Evolutionary conservation across 1,140 invertebrate genomes (phyloP).

Genomic region (Cotesia glomerata): DNA sequence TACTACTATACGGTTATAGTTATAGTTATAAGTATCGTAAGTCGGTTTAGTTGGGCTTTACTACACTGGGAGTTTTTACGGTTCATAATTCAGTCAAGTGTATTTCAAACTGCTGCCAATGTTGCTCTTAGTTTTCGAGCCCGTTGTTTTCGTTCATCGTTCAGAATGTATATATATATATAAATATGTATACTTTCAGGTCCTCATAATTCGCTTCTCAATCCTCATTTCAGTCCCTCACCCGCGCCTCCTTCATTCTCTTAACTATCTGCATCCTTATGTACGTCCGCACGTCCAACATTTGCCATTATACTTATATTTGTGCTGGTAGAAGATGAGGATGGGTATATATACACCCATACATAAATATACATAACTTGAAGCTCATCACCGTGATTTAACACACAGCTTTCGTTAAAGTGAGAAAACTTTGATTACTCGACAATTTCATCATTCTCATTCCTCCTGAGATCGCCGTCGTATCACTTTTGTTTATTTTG

Average conservation of each 20-base stretch:
- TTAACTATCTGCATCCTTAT: neutral
- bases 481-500: neutral
- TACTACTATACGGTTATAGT: slow-evolving; percentile 44
- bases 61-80: slow-evolving; percentile 56
- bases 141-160: neutral
- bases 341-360: too few species aligned
- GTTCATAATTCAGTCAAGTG: slow-evolving; percentile 63
- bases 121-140: slow-evolving; percentile 32
- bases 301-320: slow-evolving; percentile 18
- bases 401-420: neutral
- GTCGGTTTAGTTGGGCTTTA: slow-evolving; percentile 42
- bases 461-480: neutral
- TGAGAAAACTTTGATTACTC: slow-evolving; percentile 34
- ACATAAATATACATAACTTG: slow-evolving; percentile 15
- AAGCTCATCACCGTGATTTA: slow-evolving; percentile 9
- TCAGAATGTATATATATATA: neutral
- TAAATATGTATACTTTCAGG: neutral
- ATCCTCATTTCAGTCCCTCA: neutral
- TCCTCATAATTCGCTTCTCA: neutral
- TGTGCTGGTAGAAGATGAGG: neutral
- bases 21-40: slow-evolving; percentile 49
- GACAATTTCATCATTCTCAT: slow-evolving; percentile 18
- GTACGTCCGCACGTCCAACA: neutral
- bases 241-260: neutral
- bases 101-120: slow-evolving; percentile 63